Conservation (phyloP, 2,888 invertebrate genomes). For the Lymantria dispar region DNA sequence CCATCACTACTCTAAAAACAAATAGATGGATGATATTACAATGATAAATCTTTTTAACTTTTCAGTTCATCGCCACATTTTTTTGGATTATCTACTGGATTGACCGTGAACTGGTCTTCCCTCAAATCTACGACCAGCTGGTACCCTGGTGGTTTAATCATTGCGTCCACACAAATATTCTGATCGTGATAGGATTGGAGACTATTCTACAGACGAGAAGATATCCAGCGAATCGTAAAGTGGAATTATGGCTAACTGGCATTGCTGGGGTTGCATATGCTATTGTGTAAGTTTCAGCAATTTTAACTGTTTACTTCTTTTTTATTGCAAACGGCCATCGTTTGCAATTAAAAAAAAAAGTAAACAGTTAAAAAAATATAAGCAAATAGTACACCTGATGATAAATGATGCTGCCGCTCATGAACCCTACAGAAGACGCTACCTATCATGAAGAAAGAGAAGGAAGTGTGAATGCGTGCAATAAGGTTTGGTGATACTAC, state of each 20-base stretch:
- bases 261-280: conserved; percentile 51
- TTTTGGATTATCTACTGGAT: conserved; percentile 81
- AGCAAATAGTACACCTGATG: no score
- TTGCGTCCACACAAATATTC: conserved; percentile 80
- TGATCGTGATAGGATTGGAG: conserved; percentile 71
- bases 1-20: no score
- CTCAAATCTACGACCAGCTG: conserved; percentile 70
- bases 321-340: no score
- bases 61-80: conserved; percentile 75
- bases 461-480: no score
- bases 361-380: no score
- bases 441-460: no score
- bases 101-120: conserved; percentile 82
- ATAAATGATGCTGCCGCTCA: no score
- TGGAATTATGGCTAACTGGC: conserved; percentile 49
- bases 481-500: no score
- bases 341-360: no score
- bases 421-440: no score
- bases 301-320: no score
- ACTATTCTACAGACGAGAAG: conserved; percentile 62
- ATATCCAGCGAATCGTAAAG: conserved; percentile 44
- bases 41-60: conserved; percentile 13
- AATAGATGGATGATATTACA: no score
- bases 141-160: conserved; percentile 84
- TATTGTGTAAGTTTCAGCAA: conserved; percentile 56